Base-by-base conservation (phyloP, 2,113 vertebrate species). In the Crotalus viridis region DNA sequence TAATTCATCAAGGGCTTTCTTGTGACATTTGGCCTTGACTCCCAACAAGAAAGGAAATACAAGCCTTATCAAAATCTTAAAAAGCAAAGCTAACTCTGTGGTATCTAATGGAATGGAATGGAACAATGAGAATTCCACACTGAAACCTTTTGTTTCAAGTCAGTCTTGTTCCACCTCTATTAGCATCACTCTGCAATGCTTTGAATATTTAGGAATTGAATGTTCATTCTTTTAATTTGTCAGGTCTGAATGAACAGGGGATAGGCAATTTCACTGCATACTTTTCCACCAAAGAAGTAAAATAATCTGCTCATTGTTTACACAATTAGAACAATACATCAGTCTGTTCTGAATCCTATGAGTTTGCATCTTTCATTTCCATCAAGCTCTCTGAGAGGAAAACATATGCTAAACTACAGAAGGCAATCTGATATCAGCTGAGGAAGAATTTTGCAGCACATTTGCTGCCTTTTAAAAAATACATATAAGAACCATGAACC, bases 191-290 rank as follows among this genome's bases (percentile, higher is more conserved):
- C 69, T 87, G 52, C 94, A 94, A 92, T 94, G 92, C 81, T 87
- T 90, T 94, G n/a, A 88, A 57, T 9, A n/a, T 89, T 93, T 94
- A 9, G 1, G 74, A 28, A 87, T 92, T 89, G 46, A 61, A 5
- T 93, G 93, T 85, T 95, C 92, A 87, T 95, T 59, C 21, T 74
- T 95, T 96, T 96, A 91, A 54, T 12, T 94, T 93, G 92, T 91
- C 28, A 46, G 7, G 12, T 95, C n/a, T 55, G 93, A 96, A 96
- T 28, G 61, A 94, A 51, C 0, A 93, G 54, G 74, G 93, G 74
- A 88, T 43, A 13, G 28, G 19, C 59, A 74, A 90, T 0, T 0
- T 5, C 28, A 0, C 54, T n/a, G 69, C 88, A 91, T 95, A 93
- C 87, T 3, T 93, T 69, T 69, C 4, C 28, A 8, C 21, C 94